phyloP scores from a whole-genome alignment of 2,113 vertebrate genomes.

The Psittacus erithacus region DNA sequence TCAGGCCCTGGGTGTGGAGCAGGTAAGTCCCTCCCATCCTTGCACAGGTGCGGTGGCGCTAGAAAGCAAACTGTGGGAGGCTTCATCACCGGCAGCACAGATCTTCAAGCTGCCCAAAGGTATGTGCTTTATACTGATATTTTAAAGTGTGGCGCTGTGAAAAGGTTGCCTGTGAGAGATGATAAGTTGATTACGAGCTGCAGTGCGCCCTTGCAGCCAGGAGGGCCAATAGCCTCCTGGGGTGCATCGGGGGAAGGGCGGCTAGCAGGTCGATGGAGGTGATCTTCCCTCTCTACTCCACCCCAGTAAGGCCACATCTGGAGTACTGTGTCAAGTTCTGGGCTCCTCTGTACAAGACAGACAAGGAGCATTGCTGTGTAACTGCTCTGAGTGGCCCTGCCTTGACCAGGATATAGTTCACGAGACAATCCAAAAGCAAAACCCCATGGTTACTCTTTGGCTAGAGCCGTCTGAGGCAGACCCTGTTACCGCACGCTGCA shows the following conservation, averaged over 20 bases:
- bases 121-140: background rate
- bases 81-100: background rate
- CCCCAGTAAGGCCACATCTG: background rate
- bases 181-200: background rate
- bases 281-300: background rate
- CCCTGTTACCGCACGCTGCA: rapidly evolving
- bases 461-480: rapidly evolving
- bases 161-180: background rate
- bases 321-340: background rate
- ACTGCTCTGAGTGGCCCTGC: background rate
- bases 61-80: background rate
- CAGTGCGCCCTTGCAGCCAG: background rate
- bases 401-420: background rate
- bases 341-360: background rate
- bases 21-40: too few species aligned
- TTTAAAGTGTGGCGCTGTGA: background rate
- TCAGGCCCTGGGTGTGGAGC: background rate
- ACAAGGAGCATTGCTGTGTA: background rate
- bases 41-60: background rate
- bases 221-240: background rate
- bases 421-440: background rate
- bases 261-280: background rate
- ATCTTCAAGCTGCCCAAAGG: background rate
- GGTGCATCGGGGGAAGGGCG: background rate
- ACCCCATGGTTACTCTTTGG: rapidly evolving